Base-by-base conservation (phyloP, 2,113 vertebrate species). In the Eurypyga helias region DNA sequence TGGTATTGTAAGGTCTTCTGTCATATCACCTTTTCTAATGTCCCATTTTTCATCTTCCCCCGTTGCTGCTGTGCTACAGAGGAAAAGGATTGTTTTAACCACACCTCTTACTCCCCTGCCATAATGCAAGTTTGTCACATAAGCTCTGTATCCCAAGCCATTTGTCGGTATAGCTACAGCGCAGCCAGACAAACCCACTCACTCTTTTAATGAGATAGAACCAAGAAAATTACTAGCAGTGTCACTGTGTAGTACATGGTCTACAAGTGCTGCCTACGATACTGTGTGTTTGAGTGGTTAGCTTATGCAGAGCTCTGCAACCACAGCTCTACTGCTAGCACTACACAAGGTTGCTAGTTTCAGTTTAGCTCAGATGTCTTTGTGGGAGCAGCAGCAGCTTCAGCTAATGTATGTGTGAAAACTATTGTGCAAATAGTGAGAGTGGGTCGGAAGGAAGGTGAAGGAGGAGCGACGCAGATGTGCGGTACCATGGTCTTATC, bases 321-420 rank as follows among this genome's bases (percentile, higher is more conserved):
- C 73, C 82, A 34, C 84, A 93, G 91, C 84, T 96, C 66, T 72
- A 5, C 70, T 88, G 81, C 58, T 79, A 87, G 69, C 80, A 46
- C 87, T 75, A n/a, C 73, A 31, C 48, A 55, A 91, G 77, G 76
- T 49, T 91, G 51, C 4, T 87, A 43, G 89, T 91, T 94, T 85
- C 93, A 96, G 0, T 95, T 91, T 82, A 92, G 65, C 89, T 94
- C 65, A 31, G 25, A 66, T 54, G 57, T 36, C 77, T 87, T 55
- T 90, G 80, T 95, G 87, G 87, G 83, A 89, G 87, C 89, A 95
- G 89, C 67, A 93, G 80, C 76, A 85, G n/a, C 87, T 92, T 91
- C 71, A 78, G 64, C 21, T 94, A 67, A 78, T 55, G n/a, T 65
- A 33, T 61, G 72, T 94, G 73, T 91, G 87, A 94, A 97, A 89